Conservation (phyloP, 1,140 invertebrate genomes). For the Phocides pigmalion region DNA sequence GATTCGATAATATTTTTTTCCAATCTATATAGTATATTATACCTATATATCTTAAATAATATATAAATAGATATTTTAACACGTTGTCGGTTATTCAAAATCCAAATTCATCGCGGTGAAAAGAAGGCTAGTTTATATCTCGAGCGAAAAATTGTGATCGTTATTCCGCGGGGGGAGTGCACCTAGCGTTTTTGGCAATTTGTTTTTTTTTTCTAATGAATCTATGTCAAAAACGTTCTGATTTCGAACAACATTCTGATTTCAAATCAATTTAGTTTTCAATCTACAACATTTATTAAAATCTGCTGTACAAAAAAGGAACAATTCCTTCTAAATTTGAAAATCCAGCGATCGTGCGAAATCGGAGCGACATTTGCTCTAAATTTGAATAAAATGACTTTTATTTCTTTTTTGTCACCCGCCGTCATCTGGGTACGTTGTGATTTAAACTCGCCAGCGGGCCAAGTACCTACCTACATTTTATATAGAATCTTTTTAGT, state of each 20-base stretch:
- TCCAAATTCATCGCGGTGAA: too few relatives aligned
- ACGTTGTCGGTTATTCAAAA: too few relatives aligned
- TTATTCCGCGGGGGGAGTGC: too few relatives aligned
- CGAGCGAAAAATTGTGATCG: too few relatives aligned
- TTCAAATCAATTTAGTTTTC: conserved; percentile 1
- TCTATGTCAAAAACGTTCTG: too few relatives aligned
- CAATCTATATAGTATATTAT: too few relatives aligned
- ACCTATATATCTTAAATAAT: too few relatives aligned
- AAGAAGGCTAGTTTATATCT: too few relatives aligned
- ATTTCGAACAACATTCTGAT: background rate
- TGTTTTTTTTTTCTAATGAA: too few relatives aligned
- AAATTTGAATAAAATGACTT: conserved; percentile 54
- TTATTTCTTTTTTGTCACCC: conserved; percentile 43
- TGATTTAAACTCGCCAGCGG: conserved; percentile 9
- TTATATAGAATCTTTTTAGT: background rate
- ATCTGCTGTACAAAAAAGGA: conserved; percentile 10
- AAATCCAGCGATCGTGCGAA: conserved; percentile 13
- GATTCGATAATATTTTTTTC: too few relatives aligned
- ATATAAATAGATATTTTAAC: too few relatives aligned
- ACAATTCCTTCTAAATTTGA: conserved; percentile 23
- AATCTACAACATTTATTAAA: conserved; percentile 11
- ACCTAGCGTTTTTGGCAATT: too few relatives aligned
- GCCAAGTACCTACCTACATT: background rate
- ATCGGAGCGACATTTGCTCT: conserved; percentile 40
- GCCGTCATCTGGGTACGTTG: conserved; percentile 37